Evolutionary conservation across 2,113 vertebrate species (phyloP), one percentile per base, ranked within the genome.

Genomic region (Grammomys surdaster): DNA sequence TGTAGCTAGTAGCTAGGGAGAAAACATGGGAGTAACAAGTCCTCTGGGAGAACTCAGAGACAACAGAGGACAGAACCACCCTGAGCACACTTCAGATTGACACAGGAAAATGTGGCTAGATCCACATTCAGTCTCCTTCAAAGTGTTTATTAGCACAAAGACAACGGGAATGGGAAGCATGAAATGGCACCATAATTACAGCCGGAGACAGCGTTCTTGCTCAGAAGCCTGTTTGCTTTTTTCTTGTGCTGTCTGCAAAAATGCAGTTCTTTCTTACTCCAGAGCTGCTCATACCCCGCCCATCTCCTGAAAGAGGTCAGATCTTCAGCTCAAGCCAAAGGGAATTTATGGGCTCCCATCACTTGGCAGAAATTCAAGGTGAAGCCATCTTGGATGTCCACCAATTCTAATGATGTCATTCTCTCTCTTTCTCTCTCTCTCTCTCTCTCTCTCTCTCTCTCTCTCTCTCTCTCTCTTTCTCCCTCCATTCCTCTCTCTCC

Each of bases 341-440:
- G 56, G 46, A 72, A 96, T 97, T 85, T 94, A 97, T 90, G 54
- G 40, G 33, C 85, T 51, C 69, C 58, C 31, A 40, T 96, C 78
- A 43, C 46, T 93, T 90, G 70, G 93, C 56, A 92, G 88, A 26
- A 88, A 80, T 72, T 75, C 69, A 67, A 80, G 88, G 58, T 94
- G 54, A 97, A 91, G 70, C 84, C 75, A 87, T 90, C 48, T 81
- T 40, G 78, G 87, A 54, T 88, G 56, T 93, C 88, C 46, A 65
- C 7, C 48, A 82, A 94, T 81, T 88, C 56, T 63, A 60, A 31
- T 95, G 91, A 97, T 88, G 60, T 96, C 90, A 89, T 95, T 72
- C 33, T 51, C n/a, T 4, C 63, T 75, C 46, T 19, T 26, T 46
- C 82, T 26, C 63, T 31, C 26, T 48, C 60, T 58, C 36, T 4